Evolutionary conservation across 2,797 vertebrate species (phyloP).

Genomic region (Amazonetta brasiliensis): DNA sequence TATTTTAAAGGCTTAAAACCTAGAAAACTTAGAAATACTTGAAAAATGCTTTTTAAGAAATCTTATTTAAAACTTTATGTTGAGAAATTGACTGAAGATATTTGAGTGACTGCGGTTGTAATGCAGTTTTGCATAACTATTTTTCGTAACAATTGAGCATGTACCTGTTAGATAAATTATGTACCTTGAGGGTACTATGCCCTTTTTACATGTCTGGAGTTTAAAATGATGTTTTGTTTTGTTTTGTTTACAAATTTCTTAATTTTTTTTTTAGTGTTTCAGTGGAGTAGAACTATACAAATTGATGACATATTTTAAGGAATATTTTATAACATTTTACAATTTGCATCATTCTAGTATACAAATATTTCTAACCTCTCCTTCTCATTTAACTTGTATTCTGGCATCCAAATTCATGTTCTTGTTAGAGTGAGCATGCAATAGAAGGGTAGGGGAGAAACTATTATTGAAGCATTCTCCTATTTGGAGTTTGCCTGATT

Average conservation of each 20-base stretch:
- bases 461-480: not conserved
- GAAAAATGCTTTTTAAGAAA: not conserved
- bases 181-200: not conserved
- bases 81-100: not conserved
- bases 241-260: not conserved
- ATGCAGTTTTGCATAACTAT: not conserved
- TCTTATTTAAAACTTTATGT: not conserved
- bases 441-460: not conserved
- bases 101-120: not conserved
- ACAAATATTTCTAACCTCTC: not conserved
- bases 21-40: not conserved
- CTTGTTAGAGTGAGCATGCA: not conserved
- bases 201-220: not conserved
- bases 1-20: not conserved
- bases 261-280: not conserved
- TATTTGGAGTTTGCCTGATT: not conserved
- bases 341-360: not conserved
- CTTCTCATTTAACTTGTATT: not conserved
- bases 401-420: not conserved
- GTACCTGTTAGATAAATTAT: not conserved
- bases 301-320: not conserved
- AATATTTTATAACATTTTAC: not conserved
- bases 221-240: not conserved
- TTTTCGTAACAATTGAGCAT: rapidly evolving
- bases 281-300: not conserved